Evolutionary conservation across 2,888 invertebrate genomes (phyloP).

Genomic region (Dorcus parallelipipedus): DNA sequence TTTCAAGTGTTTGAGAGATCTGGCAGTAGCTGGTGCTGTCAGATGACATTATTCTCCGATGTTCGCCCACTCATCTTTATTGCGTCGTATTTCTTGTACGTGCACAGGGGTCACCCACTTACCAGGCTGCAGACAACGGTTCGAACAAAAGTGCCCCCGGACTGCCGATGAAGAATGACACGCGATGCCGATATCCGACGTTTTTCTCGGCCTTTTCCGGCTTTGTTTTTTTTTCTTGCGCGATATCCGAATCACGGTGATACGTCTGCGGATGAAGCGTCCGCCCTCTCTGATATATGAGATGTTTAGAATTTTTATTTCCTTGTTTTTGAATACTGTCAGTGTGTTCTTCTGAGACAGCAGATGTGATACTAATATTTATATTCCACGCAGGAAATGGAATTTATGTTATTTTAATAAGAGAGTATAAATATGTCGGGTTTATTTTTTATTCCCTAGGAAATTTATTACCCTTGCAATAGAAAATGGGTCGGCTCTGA

Average conservation of each 20-base stretch:
- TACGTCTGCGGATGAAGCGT: conserved; percentile 1
- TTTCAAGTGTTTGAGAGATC: conserved; percentile 23
- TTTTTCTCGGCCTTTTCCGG: conserved; percentile 17
- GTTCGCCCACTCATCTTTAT: conserved; percentile 40
- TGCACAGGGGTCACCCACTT: conserved; percentile 29
- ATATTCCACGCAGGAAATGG: no score
- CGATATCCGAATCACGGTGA: not conserved
- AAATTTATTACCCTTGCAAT: no score
- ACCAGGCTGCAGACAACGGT: conserved; percentile 5
- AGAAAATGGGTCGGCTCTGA: no score
- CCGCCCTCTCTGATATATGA: not conserved
- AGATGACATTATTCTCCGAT: conserved; percentile 25
- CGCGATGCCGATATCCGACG: conserved; percentile 28
- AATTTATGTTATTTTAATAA: no score
- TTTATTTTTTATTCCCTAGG: no score
- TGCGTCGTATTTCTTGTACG: conserved; percentile 42
- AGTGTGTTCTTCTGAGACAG: not conserved
- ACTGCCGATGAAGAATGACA: conserved; percentile 35
- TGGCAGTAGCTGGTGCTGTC: conserved; percentile 29
- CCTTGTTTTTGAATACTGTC: not conserved
- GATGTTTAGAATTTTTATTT: conserved; percentile 1
- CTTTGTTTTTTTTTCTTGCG: not conserved
- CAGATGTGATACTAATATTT: no score
- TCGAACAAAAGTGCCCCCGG: conserved; percentile 31
- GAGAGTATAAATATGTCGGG: no score